A percentile compares a stretch with the other conserved stretches of the same genome.
Conservation (phyloP, 2,888 invertebrate species). For the Aphodius sticticus region DNA sequence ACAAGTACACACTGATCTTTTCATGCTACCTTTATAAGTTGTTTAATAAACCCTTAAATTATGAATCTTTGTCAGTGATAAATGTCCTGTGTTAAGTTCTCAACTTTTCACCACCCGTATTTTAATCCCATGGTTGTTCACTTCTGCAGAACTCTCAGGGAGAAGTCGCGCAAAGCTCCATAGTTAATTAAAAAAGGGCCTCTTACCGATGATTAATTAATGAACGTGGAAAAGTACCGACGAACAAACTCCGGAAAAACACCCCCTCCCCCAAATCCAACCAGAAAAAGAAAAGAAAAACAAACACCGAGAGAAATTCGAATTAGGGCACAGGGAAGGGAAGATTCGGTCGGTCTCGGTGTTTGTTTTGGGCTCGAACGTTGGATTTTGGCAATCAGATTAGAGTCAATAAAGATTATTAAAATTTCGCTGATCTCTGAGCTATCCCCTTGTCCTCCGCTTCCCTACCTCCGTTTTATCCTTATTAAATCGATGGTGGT, state of each 20-base stretch:
- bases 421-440: constrained; percentile 46
- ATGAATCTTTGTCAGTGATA: background rate
- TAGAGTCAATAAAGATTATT: constrained; percentile 49
- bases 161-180: background rate
- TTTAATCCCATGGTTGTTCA: background rate
- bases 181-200: background rate
- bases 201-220: background rate
- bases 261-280: background rate
- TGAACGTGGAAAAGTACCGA: background rate
- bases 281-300: background rate
- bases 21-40: too few species aligned
- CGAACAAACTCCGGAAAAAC: background rate
- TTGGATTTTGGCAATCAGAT: constrained; percentile 40
- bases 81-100: background rate
- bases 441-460: background rate
- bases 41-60: background rate
- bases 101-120: background rate
- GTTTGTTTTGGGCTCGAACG: constrained; percentile 9
- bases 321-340: background rate
- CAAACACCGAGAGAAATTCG: background rate
- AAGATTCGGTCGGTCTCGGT: background rate
- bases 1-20: too few species aligned
- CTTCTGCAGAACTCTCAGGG: background rate
- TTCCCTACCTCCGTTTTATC: constrained; percentile 44
- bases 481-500: constrained; percentile 45